Evolutionary conservation across 2,113 vertebrate species (phyloP), one percentile per base, ranked within the genome.

Genomic region (Muscicapa adusta): DNA sequence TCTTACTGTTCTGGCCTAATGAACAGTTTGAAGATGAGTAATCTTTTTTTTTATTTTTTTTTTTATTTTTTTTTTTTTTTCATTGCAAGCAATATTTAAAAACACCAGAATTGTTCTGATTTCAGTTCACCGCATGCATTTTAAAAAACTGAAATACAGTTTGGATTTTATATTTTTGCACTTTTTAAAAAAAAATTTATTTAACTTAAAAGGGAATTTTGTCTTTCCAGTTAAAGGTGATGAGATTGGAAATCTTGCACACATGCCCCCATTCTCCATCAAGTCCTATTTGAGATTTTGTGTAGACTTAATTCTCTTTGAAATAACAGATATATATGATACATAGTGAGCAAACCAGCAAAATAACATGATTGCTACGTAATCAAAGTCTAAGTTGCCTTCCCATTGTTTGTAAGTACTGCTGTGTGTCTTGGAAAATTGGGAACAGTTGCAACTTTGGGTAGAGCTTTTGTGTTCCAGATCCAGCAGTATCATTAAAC

Each of bases 231-330:
- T 74, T 75, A 86, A 96, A 94, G 12, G 6, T 2, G 45, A 82
- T 75, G 66, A 87, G 85, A 79, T 86, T 93, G 92, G 74, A 91
- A 94, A 83, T 85, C 66, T 82, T 91, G 67, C 16, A 75, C 51
- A 36, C 78, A 43, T 67, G 70, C 6, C 23, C 26, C 43, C 63
- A 47, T 95, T 88, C 60, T 89, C 14, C 63, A 87, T 77, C 79
- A 89, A 91, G 86, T 77, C 57, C 61, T 78, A 19, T 93, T 73
- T 89, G 70, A 89, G 89, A 31, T 61, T 96, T 91, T 14, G 4
- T 78, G 67, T 85, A 89, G 92, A 71, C 38, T 89, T 85, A 75
- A 63, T 93, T 95, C 71, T 78, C 80, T 96, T 96, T 94, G 83
- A 92, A 94, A 72, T 93, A 93, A 47, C 63, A 83, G 76, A 89